A percentile compares a stretch with the other conserved stretches of the same genome.
These are phyloP conservation scores for Dorcus hopei DNA, from an alignment of 2,888 invertebrate species.

Conservation along the genomic window DNA sequence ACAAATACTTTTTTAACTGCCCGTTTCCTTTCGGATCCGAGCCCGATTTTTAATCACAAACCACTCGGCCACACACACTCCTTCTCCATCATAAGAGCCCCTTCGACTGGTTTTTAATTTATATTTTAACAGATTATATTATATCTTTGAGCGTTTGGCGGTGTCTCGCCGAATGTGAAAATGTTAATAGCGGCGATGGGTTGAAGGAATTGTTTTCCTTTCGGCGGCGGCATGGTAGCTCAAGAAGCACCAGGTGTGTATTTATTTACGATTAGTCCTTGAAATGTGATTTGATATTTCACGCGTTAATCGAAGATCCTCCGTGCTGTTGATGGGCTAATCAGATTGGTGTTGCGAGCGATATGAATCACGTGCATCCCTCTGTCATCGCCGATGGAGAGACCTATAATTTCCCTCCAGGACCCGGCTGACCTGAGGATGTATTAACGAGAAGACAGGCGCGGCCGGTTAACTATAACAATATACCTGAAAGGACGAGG, in stretches of 20 bases:
- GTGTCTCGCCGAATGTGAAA: slow-evolving; percentile 19
- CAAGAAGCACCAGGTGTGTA: slow-evolving; percentile 13
- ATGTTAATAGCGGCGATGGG: slow-evolving; percentile 14
- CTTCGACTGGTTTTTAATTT: slow-evolving; percentile 35
- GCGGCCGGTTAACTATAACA: slow-evolving; percentile 14
- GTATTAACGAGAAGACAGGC: slow-evolving; percentile 16
- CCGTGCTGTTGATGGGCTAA: slow-evolving; percentile 16
- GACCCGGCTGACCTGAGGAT: slow-evolving; percentile 22
- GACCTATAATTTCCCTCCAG: slow-evolving; percentile 39
- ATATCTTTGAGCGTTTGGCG: slow-evolving; percentile 30
- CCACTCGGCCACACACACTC: slow-evolving; percentile 31
- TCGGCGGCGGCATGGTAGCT: not conserved
- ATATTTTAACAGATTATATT: slow-evolving; percentile 34
- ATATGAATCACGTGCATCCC: slow-evolving; percentile 40
- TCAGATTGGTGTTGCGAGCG: slow-evolving; percentile 23
- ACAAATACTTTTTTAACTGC: slow-evolving; percentile 31
- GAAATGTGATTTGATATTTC: slow-evolving; percentile 1
- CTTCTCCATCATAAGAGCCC: slow-evolving; percentile 16
- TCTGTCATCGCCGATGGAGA: slow-evolving; percentile 41
- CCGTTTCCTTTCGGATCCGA: slow-evolving; percentile 26
- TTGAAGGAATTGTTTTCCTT: not conserved
- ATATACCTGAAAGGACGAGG: slow-evolving; percentile 25
- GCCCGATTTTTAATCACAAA: slow-evolving; percentile 34
- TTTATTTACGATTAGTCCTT: not conserved
- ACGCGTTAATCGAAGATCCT: not conserved